Base-by-base conservation (phyloP, 2,797 vertebrate genomes). In the Melanotaenia maccullochi region DNA sequence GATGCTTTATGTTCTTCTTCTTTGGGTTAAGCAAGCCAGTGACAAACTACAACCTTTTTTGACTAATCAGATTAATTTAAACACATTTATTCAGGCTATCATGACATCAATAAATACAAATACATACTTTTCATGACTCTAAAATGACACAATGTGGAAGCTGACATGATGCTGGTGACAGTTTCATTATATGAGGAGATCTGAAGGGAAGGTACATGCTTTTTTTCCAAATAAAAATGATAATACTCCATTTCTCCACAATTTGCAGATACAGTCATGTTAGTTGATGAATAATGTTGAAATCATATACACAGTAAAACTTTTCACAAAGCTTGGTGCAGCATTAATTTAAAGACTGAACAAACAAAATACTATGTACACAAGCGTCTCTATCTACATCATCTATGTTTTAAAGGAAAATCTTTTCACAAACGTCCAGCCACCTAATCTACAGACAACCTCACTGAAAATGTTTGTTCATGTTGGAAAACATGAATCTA, bases 71-170 rank as follows among this genome's bases (percentile, higher is more conserved):
- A 67, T 68, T 66, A 40, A 73, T 86, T 78, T 82, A 75, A 85
- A 87, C 95, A 95, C 90, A 94, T 97, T 97, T 95, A 93, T 87
- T 90, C 87, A 93, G 91, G 92, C 91, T 94, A 94, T 87, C 81
- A 85, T 94, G 90, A 90, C 90, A 91, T 93, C 92, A 89, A 96
- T 94, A 96, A 96, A 97, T 95, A 96, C 92, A 96, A 95, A 94
- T 94, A 88, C 81, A 90, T 56, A 81, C 57, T 64, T 80, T 79
- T 83, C 63, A 86, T 87, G 82, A 79, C 77, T 80, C 72, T 79
- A 74, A 87, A 74, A 80, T 83, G 71, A 90, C 75, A 89, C 65
- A 20, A 70, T 86, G 72, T 73, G 54, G 55, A 87, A 89, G 79
- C 79, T 87, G 81, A 90, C 73, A 58, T 52, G 66, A 82, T 55